phyloP scores from a whole-genome alignment of 2,113 vertebrate genomes.

The Dendropsophus ebraccatus region DNA sequence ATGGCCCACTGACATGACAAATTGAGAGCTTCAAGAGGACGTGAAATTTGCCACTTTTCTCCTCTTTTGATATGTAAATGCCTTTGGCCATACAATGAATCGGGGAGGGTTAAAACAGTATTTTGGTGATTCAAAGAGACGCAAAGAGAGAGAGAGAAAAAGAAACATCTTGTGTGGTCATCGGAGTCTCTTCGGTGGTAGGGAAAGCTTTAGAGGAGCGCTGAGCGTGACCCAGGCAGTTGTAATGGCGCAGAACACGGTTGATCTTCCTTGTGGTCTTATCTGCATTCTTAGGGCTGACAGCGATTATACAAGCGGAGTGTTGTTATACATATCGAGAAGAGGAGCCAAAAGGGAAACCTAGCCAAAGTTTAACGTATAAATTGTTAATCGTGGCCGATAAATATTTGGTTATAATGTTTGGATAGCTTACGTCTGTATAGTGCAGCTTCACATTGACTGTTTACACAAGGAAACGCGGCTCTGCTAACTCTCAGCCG shows the following conservation, averaged over 20 bases:
- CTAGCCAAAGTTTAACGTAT: neutral
- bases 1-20: constrained; percentile 48
- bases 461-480: constrained; percentile 35
- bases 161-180: constrained; percentile 44
- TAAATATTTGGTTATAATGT: constrained; percentile 55
- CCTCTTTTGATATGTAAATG: constrained; percentile 51
- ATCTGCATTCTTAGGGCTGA: constrained; percentile 16
- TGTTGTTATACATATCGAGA: constrained; percentile 38
- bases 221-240: constrained; percentile 11
- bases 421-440: constrained; percentile 42
- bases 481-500: constrained; percentile 31
- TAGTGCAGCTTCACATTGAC: neutral
- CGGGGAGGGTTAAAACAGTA: constrained; percentile 24
- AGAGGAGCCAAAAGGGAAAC: constrained; percentile 1
- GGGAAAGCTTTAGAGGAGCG: neutral
- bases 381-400: constrained; percentile 34
- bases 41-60: constrained; percentile 9
- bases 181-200: neutral
- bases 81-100: neutral
- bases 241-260: constrained; percentile 11
- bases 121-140: constrained; percentile 23
- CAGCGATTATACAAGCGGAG: constrained; percentile 40
- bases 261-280: neutral
- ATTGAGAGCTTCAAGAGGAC: constrained; percentile 35
- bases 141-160: neutral